Evolutionary conservation across 2,888 invertebrate species (phyloP), one percentile per base, ranked within the genome.

Genomic region (Anaspis maculata): DNA sequence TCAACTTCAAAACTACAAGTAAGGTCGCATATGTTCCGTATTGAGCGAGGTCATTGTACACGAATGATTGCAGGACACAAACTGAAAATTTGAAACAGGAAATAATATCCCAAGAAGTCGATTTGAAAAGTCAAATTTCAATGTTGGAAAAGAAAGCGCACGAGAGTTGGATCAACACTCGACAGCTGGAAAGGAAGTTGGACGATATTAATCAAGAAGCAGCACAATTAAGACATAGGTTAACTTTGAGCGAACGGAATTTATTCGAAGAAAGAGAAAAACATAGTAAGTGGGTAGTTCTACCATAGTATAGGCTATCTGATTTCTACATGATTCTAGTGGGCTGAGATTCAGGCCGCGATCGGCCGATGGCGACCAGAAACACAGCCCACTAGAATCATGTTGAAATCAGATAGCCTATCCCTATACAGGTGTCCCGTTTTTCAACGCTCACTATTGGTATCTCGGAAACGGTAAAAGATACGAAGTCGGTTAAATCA

Each of bases 61-160:
- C 6, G 3, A 12, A 32, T 41, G 19, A 39, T 51, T 41, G 40
- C 39, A 74, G 74, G 51, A 63, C 69, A 27, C 73, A 72, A 52
- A 73, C 73, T 47, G 74, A 73, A 57, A 66, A 70, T 32, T 61
- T 91, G 41, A 85, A 85, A 35, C 76, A 84, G 33, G 91, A 91
- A 69, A 77, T 91, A 39, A 74, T 86, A n/a, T 87, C 88, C 36
- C 88, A 88, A 61, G 84, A 89, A 61, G 81, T 76, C 40, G 72
- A 74, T 44, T 64, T 73, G 44, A 76, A 75, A 54, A 69, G 66
- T 52, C 87, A 88, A 55, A 79, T 88, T 45, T 75, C 86, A 32
- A 75, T 77, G 35, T 71, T 86, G 36, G 90, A 91, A 64, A 79
- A 83, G 51, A 84, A 88, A 45, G 82, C 86, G 10, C 89, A 91